Base-by-base conservation (phyloP, 2,888 invertebrate species). In the Heliconius erato region DNA sequence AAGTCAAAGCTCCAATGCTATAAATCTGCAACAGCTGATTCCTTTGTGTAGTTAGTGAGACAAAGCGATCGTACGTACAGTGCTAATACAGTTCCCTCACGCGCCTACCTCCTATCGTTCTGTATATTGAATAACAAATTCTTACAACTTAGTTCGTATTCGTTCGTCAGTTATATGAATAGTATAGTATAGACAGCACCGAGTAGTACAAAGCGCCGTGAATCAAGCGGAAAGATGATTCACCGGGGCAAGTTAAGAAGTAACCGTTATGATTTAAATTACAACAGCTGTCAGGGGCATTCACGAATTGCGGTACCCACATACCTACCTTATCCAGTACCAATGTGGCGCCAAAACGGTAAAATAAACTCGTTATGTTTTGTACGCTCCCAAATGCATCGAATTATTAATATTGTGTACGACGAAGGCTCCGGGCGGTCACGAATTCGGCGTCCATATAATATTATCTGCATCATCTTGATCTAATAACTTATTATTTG, bases 261-360 rank as follows among this genome's bases (percentile, higher is more conserved):
- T 92, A 92, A 94, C 95, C 94, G 95, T 95, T 95, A 95, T 93
- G 93, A 93, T 94, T 94, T 92, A 92, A 95, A 94, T 93, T 93
- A 92, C 91, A 91, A 92, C 91, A 92, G 92, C 92, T 92, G 93
- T 91, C 92, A 91, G 71, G 89, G 90, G 91, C 90, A 91, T 90
- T 91, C 91, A 91, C 90, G 90, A 89, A 90, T 93, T 94, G 93
- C 94, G 94, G 94, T 92, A 94, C 92, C 89, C 86, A 90, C 91
- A 91, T 94, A 91, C 88, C 90, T 90, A 89, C 88, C 89, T 87
- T 85, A 86, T 86, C 84, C 87, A 85, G 84, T 81, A 86, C 83
- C 87, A 85, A 83, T 81, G 86, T 85, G 86, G 87, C 87, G 87
- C 88, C 85, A 85, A 86, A 88, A 87, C 87, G 85, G 88, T 86